These are phyloP conservation scores for Caenorhabditis auriculariae DNA, from an alignment of 2,888 invertebrate genomes.

Conservation along the genomic window DNA sequence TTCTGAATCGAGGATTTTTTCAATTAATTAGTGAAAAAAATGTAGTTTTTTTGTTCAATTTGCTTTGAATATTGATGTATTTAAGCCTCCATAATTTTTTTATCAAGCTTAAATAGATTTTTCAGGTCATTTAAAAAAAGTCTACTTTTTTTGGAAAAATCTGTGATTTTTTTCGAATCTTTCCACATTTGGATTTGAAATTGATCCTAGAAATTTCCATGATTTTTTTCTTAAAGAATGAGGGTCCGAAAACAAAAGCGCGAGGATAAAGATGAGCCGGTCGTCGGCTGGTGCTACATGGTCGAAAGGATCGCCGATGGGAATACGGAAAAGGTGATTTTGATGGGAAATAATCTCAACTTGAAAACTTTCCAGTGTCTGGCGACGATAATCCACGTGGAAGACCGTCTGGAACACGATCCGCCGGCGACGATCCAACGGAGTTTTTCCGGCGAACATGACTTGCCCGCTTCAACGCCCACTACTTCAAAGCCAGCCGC, in stretches of 20 bases:
- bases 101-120: not conserved
- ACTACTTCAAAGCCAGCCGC: too few relatives aligned
- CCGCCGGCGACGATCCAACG: too few relatives aligned
- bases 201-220: not conserved
- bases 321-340: constrained; percentile 9
- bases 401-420: too few relatives aligned
- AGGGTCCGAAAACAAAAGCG: constrained; percentile 11
- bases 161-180: not conserved
- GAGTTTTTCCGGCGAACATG: too few relatives aligned
- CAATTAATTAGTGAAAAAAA: too few relatives aligned
- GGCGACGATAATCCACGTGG: constrained; percentile 12
- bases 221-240: constrained; percentile 6
- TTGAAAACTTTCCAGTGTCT: constrained; percentile 8
- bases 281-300: constrained; percentile 10
- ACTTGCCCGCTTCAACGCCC: too few relatives aligned
- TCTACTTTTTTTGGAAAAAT: not conserved
- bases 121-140: not conserved
- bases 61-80: not conserved
- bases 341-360: too few relatives aligned
- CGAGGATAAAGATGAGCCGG: constrained; percentile 1
- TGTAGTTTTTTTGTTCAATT: not conserved
- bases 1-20: too few relatives aligned
- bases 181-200: not conserved
- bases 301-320: constrained; percentile 8
- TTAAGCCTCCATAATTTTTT: not conserved